Percentiles rank a stretch among this genome's conserved stretches.
These are phyloP conservation scores for Pocillopora verrucosa DNA, from an alignment of 64 coral and sea anemone genomes.

Conservation along the genomic window DNA sequence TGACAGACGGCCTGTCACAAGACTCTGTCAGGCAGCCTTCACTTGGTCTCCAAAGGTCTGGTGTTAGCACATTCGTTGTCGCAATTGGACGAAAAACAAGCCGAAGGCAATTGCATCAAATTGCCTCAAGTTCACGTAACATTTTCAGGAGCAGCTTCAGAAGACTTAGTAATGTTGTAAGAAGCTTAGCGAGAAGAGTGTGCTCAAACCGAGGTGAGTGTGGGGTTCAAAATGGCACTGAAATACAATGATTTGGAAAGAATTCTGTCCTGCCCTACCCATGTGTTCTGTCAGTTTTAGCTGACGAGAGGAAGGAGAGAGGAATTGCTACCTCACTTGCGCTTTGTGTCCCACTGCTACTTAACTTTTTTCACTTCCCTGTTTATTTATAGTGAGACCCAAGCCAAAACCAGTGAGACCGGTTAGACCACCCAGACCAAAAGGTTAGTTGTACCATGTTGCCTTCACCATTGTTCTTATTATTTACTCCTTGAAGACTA, in stretches of 20 bases:
- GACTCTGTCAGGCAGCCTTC: constrained; percentile 13
- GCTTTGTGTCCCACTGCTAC: not conserved
- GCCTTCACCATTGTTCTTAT: not conserved
- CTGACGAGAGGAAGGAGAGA: too few relatives aligned
- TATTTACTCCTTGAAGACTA: not conserved
- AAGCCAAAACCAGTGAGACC: constrained; percentile 5
- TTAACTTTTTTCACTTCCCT: not conserved
- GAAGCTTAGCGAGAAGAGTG: constrained; percentile 36
- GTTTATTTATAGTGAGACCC: not conserved
- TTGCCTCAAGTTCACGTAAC: constrained; percentile 23
- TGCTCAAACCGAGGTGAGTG: constrained; percentile 35
- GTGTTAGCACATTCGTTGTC: constrained; percentile 3
- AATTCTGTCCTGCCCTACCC: too few relatives aligned
- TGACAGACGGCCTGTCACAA: constrained; percentile 58
- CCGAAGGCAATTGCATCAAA: constrained; percentile 23
- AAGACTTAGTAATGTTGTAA: constrained; percentile 11
- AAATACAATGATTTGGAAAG: too few relatives aligned
- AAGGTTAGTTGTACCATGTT: not conserved
- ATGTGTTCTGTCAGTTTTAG: too few relatives aligned
- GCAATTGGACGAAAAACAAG: constrained; percentile 47
- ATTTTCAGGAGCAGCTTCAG: constrained; percentile 51
- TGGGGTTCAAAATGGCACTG: too few relatives aligned
- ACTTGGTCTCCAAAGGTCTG: not conserved
- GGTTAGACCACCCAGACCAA: constrained; percentile 8
- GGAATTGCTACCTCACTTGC: too few relatives aligned